Percentiles rank a stretch among this genome's conserved stretches.
These are phyloP conservation scores for Apamea sordens DNA, from an alignment of 2,888 invertebrate genomes.

Conservation along the genomic window DNA sequence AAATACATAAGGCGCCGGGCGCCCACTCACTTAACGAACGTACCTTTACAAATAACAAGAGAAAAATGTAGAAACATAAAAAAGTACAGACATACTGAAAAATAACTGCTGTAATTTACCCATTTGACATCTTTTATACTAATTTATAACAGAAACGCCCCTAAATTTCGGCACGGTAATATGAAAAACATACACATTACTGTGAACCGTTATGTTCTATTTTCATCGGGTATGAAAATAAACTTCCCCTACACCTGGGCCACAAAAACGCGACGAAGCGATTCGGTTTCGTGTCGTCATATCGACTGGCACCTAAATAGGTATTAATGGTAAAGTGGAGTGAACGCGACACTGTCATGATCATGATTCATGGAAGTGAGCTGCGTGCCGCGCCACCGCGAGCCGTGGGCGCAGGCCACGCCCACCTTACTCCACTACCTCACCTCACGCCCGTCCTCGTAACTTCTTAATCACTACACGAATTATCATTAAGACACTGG, in stretches of 20 bases:
- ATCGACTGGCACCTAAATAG: slow-evolving; percentile 51
- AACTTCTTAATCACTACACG: slow-evolving; percentile 65
- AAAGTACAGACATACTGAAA: slow-evolving; percentile 1
- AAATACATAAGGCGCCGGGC: slow-evolving; percentile 38
- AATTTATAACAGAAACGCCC: slow-evolving; percentile 11
- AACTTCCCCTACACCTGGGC: slow-evolving; percentile 13
- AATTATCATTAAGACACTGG: slow-evolving; percentile 66
- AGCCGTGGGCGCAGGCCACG: slow-evolving; percentile 61
- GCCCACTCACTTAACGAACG: slow-evolving; percentile 8
- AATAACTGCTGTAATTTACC: slow-evolving; percentile 3
- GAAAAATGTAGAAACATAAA: not conserved
- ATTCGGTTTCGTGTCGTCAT: slow-evolving; percentile 34
- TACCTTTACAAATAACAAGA: slow-evolving; percentile 23
- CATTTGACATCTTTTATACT: slow-evolving; percentile 20
- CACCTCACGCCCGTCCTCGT: slow-evolving; percentile 36
- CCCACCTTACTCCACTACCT: slow-evolving; percentile 49
- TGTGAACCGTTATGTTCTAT: slow-evolving; percentile 10
- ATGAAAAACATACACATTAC: slow-evolving; percentile 9
- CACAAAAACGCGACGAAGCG: slow-evolving; percentile 19
- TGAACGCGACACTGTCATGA: slow-evolving; percentile 61
- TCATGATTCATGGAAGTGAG: slow-evolving; percentile 54
- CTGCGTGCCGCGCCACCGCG: slow-evolving; percentile 66
- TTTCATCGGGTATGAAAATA: slow-evolving; percentile 44
- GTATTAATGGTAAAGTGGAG: slow-evolving; percentile 55
- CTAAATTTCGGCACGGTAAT: slow-evolving; percentile 1